Evolutionary conservation across 2,113 vertebrate genomes (phyloP).

Genomic region (Engraulis encrasicolus): DNA sequence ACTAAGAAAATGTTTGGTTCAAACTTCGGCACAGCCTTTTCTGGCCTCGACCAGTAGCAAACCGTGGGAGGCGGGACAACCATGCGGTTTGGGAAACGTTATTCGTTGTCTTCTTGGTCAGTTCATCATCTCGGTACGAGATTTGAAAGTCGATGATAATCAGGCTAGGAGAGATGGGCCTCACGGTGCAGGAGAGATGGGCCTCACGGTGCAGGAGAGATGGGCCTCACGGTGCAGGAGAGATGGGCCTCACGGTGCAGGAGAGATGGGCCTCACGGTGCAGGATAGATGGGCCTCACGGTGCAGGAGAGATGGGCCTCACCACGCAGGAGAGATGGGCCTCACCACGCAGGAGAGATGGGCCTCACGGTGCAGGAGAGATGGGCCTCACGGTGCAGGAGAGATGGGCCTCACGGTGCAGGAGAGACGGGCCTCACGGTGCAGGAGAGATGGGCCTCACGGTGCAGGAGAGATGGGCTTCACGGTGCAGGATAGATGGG

Average conservation of each 20-base stretch:
- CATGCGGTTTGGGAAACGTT: too few species aligned
- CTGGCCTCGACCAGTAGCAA: too few species aligned
- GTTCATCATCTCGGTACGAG: too few species aligned
- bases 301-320: neutral
- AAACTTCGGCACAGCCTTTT: too few species aligned
- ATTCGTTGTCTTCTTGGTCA: too few species aligned
- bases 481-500: neutral
- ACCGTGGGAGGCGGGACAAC: too few species aligned
- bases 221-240: constrained; percentile 36
- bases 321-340: neutral
- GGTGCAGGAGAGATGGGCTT: neutral
- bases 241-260: constrained; percentile 4
- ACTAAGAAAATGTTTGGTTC: too few species aligned
- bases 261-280: too few species aligned
- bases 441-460: neutral
- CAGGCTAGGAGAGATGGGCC: too few species aligned
- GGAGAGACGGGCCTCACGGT: neutral
- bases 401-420: neutral
- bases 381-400: neutral
- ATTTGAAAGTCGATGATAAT: too few species aligned
- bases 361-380: neutral
- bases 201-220: constrained; percentile 49
- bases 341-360: neutral
- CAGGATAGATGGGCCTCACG: neutral
- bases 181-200: too few species aligned